Conservation (phyloP, 1,140 invertebrate species). For the Bombyx mandarina region DNA sequence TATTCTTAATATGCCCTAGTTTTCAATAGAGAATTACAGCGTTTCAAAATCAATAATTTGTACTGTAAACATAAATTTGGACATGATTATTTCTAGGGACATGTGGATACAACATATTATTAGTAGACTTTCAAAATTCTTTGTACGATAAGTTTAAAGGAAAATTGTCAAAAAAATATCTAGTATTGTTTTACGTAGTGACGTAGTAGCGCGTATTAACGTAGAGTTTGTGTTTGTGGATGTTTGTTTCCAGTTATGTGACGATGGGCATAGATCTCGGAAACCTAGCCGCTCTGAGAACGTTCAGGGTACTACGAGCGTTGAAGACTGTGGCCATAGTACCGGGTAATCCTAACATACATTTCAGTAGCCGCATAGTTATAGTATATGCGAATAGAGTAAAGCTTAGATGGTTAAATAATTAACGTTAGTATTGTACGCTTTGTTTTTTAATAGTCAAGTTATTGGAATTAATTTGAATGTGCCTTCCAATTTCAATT, state of each 20-base stretch:
- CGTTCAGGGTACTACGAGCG: conserved; percentile 98
- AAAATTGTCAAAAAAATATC: conserved; percentile 4
- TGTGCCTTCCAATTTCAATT: no score
- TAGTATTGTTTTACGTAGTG: conserved; percentile 20
- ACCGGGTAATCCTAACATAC: conserved; percentile 83
- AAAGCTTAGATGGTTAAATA: no score
- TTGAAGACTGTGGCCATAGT: conserved; percentile 99
- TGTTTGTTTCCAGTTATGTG: conserved; percentile 88
- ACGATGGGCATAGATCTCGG: conserved; percentile 98
- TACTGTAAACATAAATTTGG: no score
- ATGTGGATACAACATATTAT: background rate
- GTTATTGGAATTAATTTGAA: no score
- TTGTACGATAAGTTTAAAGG: background rate
- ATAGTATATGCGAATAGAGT: no score
- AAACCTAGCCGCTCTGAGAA: conserved; percentile 97
- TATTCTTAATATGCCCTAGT: conserved; percentile 20
- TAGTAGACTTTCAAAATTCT: background rate
- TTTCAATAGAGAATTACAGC: no score
- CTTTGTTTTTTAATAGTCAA: no score
- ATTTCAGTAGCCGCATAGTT: conserved; percentile 1
- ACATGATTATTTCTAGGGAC: background rate
- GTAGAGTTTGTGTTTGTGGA: conserved; percentile 59
- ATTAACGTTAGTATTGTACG: no score
- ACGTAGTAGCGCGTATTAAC: conserved; percentile 54
- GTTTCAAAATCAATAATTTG: no score